These are phyloP conservation scores for Sorex araneus DNA, from an alignment of 2,113 vertebrate species.

Conservation along the genomic window DNA sequence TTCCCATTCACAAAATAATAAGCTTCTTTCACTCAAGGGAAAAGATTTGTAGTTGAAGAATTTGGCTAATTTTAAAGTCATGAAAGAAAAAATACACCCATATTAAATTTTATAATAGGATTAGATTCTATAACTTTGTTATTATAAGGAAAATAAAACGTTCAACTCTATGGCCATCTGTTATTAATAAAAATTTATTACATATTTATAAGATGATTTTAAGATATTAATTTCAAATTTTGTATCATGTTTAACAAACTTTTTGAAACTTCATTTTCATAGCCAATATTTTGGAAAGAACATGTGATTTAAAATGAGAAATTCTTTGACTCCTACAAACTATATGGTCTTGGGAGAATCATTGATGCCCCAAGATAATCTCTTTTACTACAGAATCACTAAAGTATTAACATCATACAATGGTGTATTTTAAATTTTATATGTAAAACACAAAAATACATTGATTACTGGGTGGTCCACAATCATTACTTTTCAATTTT, in stretches of 20 bases:
- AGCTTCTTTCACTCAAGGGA: slow-evolving; percentile 22
- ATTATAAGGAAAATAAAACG: slow-evolving; percentile 29
- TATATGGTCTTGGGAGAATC: background rate
- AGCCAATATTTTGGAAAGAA: background rate
- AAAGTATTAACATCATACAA: slow-evolving; percentile 11
- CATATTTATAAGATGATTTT: slow-evolving; percentile 8
- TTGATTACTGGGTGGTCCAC: too few relatives aligned
- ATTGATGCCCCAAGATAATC: background rate
- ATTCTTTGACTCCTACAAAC: background rate
- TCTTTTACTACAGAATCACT: background rate
- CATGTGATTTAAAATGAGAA: background rate
- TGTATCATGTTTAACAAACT: background rate
- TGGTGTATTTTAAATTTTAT: background rate
- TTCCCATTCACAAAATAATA: slow-evolving; percentile 33
- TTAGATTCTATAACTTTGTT: slow-evolving; percentile 25
- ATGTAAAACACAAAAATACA: too few relatives aligned
- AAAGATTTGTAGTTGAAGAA: background rate
- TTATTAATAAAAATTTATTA: slow-evolving; percentile 37
- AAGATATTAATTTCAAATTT: slow-evolving; percentile 44
- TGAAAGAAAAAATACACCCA: slow-evolving; percentile 25
- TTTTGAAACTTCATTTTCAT: background rate
- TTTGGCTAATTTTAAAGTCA: slow-evolving; percentile 40
- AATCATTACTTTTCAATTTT: background rate
- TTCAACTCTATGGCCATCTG: background rate
- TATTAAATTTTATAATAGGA: slow-evolving; percentile 41